A percentile compares a stretch with the other conserved stretches of the same genome.
phyloP scores from a whole-genome alignment of 2,113 vertebrate species.

The Ceratotherium simum region DNA sequence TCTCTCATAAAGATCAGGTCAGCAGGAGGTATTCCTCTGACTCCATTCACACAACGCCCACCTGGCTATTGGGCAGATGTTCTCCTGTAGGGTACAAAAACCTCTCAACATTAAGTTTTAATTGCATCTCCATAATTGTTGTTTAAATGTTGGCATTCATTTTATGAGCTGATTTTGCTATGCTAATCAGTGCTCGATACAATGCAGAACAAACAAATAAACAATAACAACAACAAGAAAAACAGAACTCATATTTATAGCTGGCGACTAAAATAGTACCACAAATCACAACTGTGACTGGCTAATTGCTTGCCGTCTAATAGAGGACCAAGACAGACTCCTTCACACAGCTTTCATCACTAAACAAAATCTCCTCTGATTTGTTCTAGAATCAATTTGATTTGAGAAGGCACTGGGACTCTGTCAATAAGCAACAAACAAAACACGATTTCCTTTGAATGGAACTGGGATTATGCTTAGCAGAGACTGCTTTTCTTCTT shows the following conservation, averaged over 20 bases:
- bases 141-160: constrained; percentile 60
- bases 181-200: constrained; percentile 73
- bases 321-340: neutral
- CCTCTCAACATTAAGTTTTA: constrained; percentile 66
- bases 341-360: neutral
- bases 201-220: constrained; percentile 61
- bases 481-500: constrained; percentile 55
- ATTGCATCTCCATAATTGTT: constrained; percentile 69
- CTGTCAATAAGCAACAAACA: constrained; percentile 53
- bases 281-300: neutral
- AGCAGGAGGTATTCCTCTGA: neutral
- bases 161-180: constrained; percentile 69
- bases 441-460: constrained; percentile 56
- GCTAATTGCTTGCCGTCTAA: constrained; percentile 25
- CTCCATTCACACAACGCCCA: neutral
- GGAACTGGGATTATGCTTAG: neutral
- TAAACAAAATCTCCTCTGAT: constrained; percentile 55
- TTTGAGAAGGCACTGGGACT: constrained; percentile 51
- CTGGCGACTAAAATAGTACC: constrained; percentile 16
- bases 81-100: constrained; percentile 48
- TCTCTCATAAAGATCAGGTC: neutral
- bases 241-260: constrained; percentile 46
- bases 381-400: constrained; percentile 67
- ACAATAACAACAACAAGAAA: constrained; percentile 57
- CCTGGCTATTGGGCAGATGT: constrained; percentile 67